Evolutionary conservation across 2,113 vertebrate species (phyloP), one percentile per base, ranked within the genome.

Genomic region (Phocoena phocoena): DNA sequence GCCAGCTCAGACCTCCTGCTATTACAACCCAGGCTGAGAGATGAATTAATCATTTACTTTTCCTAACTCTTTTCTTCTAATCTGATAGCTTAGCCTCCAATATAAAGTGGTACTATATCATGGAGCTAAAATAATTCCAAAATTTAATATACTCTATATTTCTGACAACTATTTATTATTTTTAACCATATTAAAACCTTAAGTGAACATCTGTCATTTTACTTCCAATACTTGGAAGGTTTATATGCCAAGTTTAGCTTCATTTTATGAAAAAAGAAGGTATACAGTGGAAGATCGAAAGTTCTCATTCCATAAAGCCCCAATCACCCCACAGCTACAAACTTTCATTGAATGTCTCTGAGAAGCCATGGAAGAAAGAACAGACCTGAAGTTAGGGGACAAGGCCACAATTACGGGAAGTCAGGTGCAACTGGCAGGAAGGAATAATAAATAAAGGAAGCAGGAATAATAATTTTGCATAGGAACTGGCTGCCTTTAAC

Each of bases 101-200:
- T 50, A 95, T 36, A 74, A 88, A 96, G 62, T 55, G 76, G 70
- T 62, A 88, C 31, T 92, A 23, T 67, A 83, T 85, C 73, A 96
- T 44, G 17, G 70, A 88, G 36, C 33, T 90, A 90, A 87, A 97
- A 79, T 70, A 31, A 86, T 77, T 88, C 62, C 73, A 95, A 94
- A 88, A 94, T 76, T 97, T 95, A 88, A 93, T 53, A 90, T 83
- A 84, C 62, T 80, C 53, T 86, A 14, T 88, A 95, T 58, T 85
- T 97, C 26, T 87, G 81, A 60, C 94, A 96, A 84, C 63, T 93
- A 82, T 93, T 93, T 93, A 77, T 93, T 90, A 86, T 70, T 81
- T 76, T 89, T 67, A 92, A 91, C 74, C 13, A 65, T 53, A 88
- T 88, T 83, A 88, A 95, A 96, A 93, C 67, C 36, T 65, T 38